Conservation (phyloP, 2,888 invertebrate species). For the Drosophila mulleri region DNA sequence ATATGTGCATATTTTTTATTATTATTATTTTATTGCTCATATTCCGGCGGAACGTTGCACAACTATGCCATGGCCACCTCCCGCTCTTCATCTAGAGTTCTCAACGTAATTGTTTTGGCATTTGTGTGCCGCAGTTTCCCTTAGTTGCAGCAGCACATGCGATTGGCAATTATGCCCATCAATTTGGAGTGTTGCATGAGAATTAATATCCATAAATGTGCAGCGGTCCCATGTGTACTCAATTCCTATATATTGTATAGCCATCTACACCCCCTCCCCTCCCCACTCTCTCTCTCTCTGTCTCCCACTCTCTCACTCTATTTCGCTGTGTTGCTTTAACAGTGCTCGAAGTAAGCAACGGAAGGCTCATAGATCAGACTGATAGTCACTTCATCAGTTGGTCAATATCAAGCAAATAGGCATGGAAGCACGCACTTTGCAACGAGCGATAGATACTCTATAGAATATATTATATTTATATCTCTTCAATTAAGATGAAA, state of each 20-base stretch:
- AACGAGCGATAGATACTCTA: constrained; percentile 10
- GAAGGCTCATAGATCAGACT: constrained; percentile 59
- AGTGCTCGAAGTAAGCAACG: constrained; percentile 2
- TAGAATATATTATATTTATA: background rate
- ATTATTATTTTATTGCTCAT: background rate
- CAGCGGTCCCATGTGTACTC: constrained; percentile 61
- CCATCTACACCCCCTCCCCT: background rate
- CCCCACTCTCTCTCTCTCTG: background rate
- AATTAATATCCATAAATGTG: constrained; percentile 73
- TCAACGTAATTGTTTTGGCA: constrained; percentile 54
- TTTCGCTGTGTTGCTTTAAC: background rate
- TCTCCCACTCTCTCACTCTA: background rate
- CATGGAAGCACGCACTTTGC: background rate
- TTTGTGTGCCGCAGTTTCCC: constrained; percentile 31
- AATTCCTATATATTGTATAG: constrained; percentile 8
- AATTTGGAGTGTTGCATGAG: constrained; percentile 72
- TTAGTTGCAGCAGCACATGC: constrained; percentile 32
- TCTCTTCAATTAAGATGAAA: background rate
- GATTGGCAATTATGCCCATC: constrained; percentile 65
- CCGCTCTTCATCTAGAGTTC: background rate
- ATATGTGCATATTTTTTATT: background rate
- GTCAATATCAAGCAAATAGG: constrained; percentile 4
- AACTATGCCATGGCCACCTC: background rate
- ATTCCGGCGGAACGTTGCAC: background rate
- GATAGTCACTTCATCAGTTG: constrained; percentile 33